phyloP scores from a whole-genome alignment of 2,113 vertebrate genomes.

The Gadus chalcogrammus region DNA sequence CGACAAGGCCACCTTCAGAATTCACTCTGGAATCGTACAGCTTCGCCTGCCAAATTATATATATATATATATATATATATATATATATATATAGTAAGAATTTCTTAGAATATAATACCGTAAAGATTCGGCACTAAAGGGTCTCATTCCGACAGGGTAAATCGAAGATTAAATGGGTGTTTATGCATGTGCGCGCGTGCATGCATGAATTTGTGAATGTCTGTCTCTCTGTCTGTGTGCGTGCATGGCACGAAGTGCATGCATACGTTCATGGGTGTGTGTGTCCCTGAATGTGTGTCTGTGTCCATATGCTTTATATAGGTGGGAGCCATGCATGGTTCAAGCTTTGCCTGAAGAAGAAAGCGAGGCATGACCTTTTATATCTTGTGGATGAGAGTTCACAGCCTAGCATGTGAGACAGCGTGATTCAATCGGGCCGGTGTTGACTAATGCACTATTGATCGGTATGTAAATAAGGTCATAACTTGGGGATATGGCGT shows the following conservation, averaged over 20 bases:
- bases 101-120: too few relatives aligned
- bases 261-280: not conserved
- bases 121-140: conserved; percentile 25
- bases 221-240: conserved; percentile 15
- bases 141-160: conserved; percentile 18
- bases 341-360: conserved; percentile 11
- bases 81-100: too few relatives aligned
- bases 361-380: not conserved
- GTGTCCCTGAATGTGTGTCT: not conserved
- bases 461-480: conserved; percentile 48
- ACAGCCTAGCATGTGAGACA: conserved; percentile 2
- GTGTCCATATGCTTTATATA: conserved; percentile 5
- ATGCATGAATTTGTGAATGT: not conserved
- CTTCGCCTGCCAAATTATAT: too few relatives aligned
- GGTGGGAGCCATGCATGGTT: not conserved
- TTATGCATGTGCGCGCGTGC: not conserved
- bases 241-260: not conserved
- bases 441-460: conserved; percentile 39
- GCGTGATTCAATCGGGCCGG: conserved; percentile 36
- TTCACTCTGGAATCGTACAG: not conserved
- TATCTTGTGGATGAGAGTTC: conserved; percentile 21
- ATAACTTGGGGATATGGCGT: not conserved
- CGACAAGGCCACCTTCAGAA: too few relatives aligned
- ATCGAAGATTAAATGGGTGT: not conserved
- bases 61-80: too few relatives aligned